These are phyloP conservation scores for Anoplius nigerrimus DNA, from an alignment of 2,888 invertebrate genomes.

Conservation along the genomic window DNA sequence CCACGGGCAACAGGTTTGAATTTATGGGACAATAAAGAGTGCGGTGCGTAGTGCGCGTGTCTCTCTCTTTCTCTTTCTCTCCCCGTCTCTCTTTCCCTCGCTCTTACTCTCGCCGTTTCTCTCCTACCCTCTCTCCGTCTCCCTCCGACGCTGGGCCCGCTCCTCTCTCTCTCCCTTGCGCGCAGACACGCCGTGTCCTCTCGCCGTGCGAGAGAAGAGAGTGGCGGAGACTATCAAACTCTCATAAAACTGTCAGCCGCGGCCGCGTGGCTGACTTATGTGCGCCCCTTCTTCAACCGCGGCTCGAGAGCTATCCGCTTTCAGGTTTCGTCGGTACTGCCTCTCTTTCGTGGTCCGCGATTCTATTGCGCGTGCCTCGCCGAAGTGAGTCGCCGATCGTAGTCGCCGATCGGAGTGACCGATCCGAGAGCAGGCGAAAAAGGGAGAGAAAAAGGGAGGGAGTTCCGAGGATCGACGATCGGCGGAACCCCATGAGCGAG, in stretches of 20 bases:
- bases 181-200: constrained; percentile 41
- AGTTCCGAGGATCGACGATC: constrained; percentile 7
- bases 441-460: too few relatives aligned
- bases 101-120: constrained; percentile 12
- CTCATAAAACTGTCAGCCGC: constrained; percentile 75
- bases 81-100: constrained; percentile 22
- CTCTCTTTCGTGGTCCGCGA: constrained; percentile 22
- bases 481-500: background rate
- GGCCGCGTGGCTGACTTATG: constrained; percentile 73
- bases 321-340: constrained; percentile 14
- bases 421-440: too few relatives aligned
- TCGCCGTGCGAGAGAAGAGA: constrained; percentile 52
- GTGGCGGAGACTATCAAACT: constrained; percentile 73
- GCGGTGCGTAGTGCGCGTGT: constrained; percentile 71
- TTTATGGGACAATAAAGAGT: constrained; percentile 75
- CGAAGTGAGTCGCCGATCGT: background rate
- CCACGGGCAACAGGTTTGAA: constrained; percentile 74
- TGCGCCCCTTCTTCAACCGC: constrained; percentile 55
- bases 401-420: too few relatives aligned
- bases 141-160: constrained; percentile 15
- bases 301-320: constrained; percentile 33
- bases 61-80: constrained; percentile 53
- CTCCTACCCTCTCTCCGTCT: constrained; percentile 23
- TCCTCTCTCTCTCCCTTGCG: constrained; percentile 29
- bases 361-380: constrained; percentile 10